These are phyloP conservation scores for Podabrus alpinus DNA, from an alignment of 2,888 invertebrate species.

Conservation along the genomic window DNA sequence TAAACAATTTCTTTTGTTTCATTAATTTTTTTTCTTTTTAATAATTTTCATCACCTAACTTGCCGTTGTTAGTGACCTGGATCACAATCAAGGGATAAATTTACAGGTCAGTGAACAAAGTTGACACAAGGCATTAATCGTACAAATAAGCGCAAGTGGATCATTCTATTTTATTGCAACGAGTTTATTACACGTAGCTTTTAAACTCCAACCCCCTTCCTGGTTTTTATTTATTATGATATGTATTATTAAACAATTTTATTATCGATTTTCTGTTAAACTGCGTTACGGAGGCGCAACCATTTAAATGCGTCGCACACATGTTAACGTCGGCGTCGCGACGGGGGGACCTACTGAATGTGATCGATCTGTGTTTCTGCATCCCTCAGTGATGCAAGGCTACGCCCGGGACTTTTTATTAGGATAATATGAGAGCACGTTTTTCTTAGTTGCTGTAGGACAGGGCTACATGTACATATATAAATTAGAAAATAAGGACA, in stretches of 20 bases:
- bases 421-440: background rate
- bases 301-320: conserved; percentile 16
- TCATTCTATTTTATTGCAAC: background rate
- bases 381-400: conserved; percentile 35
- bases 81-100: conserved; percentile 9
- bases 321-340: conserved; percentile 24
- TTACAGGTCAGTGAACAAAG: conserved; percentile 22
- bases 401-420: conserved; percentile 26
- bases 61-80: conserved; percentile 13
- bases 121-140: background rate
- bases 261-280: background rate
- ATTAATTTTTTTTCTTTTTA: background rate
- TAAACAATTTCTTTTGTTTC: background rate
- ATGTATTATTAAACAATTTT: background rate
- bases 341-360: conserved; percentile 22
- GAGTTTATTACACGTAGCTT: background rate
- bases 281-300: background rate
- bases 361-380: conserved; percentile 33
- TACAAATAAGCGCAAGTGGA: background rate
- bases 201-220: background rate
- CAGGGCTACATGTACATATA: background rate
- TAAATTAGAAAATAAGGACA: background rate
- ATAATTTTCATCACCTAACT: background rate
- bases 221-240: background rate
- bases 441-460: background rate